Percentiles rank a stretch among this genome's conserved stretches.
Conservation (phyloP, 2,888 invertebrate genomes). For the Drosophila rubida region DNA sequence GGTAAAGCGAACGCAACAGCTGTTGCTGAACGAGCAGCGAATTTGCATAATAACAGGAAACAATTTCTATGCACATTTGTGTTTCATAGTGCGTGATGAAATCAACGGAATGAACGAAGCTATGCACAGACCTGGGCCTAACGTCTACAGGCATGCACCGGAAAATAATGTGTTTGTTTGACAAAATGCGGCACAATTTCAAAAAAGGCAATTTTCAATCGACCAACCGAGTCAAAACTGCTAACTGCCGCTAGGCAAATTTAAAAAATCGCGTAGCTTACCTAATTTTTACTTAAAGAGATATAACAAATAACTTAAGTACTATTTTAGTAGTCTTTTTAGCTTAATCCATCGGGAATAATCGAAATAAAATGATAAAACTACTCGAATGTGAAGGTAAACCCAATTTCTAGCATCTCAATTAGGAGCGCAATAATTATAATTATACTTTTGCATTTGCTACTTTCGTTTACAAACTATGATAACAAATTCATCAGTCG, state of each 20-base stretch:
- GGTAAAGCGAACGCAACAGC: slow-evolving; percentile 15
- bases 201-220: slow-evolving; percentile 16
- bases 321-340: too few relatives aligned
- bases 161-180: slow-evolving; percentile 74
- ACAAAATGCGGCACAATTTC: slow-evolving; percentile 60
- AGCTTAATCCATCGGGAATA: too few relatives aligned
- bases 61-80: slow-evolving; percentile 67
- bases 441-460: neutral
- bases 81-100: slow-evolving; percentile 61
- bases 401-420: too few relatives aligned
- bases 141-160: slow-evolving; percentile 46
- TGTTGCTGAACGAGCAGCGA: slow-evolving; percentile 23
- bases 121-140: neutral
- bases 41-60: slow-evolving; percentile 78
- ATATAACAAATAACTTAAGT: too few relatives aligned
- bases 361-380: too few relatives aligned
- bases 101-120: slow-evolving; percentile 13
- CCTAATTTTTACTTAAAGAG: too few relatives aligned
- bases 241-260: neutral
- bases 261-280: neutral
- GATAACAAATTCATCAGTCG: neutral
- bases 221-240: neutral
- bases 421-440: too few relatives aligned
- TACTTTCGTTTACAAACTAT: neutral
- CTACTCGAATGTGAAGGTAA: too few relatives aligned